Base-by-base conservation (phyloP, 2,888 invertebrate genomes). In the Eristalis tenax region DNA sequence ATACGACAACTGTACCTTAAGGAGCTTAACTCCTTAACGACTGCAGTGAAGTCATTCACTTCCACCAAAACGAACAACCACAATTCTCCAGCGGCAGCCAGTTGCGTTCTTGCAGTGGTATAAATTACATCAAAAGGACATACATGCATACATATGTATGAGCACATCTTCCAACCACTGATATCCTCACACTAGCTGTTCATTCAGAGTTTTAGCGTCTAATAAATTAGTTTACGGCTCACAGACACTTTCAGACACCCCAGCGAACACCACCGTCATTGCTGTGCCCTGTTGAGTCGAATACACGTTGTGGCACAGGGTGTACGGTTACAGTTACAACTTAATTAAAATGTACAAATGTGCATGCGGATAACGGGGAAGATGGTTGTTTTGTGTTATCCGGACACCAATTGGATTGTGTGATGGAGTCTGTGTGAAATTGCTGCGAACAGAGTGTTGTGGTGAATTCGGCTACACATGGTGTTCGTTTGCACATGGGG, bases 61-160 rank as follows among this genome's bases (percentile, higher is more conserved):
- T 23, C 13, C 59, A 22, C 59, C 59, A 35, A 35, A 8, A 11
- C 10, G 35, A 35, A 23, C 13, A 4, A 23, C 59, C 22, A 50
- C 63, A 50, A 26, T 4, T 18, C 32, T 63, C 13, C 59, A 70
- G 32, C 40, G 5, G 15, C 59, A 71, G 35, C 13, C 40, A n/a
- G 2, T 11, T 23, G 35, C 68, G 59, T 23, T 26, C 26, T 38
- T 75, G 68, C 81, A 63, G 56, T 66, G 18, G 50, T 40, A 78
- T 83, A 83, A 83, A 73, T 77, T 61, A 83, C 56, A 11, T 61
- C 43, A 66, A 68, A 77, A 56, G 66, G 35, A 71, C 79, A 56
- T 26, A 70, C 8, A 1, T 10, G 5, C 32, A 1, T 10, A 8
- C 32, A 32, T 32, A 32, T 5, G 32, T 32, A 4, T 5, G 5